phyloP scores from a whole-genome alignment of 2,113 vertebrate species.

The Pangasianodon gigas region DNA sequence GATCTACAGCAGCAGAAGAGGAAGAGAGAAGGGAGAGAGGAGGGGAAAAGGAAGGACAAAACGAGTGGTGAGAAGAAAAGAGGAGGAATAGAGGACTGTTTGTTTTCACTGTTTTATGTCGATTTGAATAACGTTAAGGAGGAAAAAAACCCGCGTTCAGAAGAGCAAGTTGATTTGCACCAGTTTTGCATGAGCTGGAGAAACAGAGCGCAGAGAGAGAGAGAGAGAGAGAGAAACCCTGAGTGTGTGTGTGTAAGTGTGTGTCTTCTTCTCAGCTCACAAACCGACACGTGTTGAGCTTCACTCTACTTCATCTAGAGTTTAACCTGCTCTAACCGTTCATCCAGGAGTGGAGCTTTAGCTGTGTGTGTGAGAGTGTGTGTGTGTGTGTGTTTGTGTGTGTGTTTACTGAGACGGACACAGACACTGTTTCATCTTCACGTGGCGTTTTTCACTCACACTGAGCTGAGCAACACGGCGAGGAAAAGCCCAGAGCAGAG shows the following conservation, averaged over 20 bases:
- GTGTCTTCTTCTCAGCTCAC: background rate
- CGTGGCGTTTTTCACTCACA: conserved; percentile 36
- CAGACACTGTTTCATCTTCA: background rate
- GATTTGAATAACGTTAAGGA: conserved; percentile 26
- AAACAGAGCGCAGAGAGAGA: background rate
- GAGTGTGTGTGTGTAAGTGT: conserved; percentile 1
- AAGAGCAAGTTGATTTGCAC: conserved; percentile 2
- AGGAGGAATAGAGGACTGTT: conserved; percentile 19
- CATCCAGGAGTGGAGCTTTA: background rate
- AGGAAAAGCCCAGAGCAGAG: conserved; percentile 34
- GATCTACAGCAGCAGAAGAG: conserved; percentile 14
- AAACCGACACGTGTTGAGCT: conserved; percentile 41
- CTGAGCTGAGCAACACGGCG: conserved; percentile 31
- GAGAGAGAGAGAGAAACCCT: background rate
- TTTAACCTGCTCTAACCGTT: background rate
- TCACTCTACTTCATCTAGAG: background rate
- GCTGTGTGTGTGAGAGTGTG: background rate
- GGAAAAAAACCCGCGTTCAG: background rate
- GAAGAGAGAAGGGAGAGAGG: conserved; percentile 35
- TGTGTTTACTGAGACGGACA: background rate
- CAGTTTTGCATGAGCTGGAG: background rate
- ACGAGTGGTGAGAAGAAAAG: conserved; percentile 39
- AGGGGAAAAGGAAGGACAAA: conserved; percentile 50
- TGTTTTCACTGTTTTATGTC: conserved; percentile 33
- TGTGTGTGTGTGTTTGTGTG: background rate